Base-by-base conservation (phyloP, 2,113 vertebrate species). In the Poicephalus gulielmi region DNA sequence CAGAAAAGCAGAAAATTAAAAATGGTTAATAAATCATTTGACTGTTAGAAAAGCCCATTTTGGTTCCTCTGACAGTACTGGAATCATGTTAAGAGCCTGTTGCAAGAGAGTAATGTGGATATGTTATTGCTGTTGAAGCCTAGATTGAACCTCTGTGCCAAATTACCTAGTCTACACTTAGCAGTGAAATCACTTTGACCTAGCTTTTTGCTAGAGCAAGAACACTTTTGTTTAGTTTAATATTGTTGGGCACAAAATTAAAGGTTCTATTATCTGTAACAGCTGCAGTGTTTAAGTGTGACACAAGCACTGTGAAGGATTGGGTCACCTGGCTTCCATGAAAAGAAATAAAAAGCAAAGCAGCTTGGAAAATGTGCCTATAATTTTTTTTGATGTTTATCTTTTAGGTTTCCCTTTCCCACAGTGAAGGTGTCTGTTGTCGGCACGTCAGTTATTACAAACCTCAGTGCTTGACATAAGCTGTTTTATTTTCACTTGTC, bases 401-500 rank as follows among this genome's bases (percentile, higher is more conserved):
- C 78, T 90, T 82, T 46, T 41, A 87, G 28, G 49, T 85, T 81
- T 93, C 41, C 2, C 31, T 74, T 91, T 77, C 43, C 47, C 31
- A 73, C 46, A 53, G 57, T 35, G 62, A 82, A 91, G 47, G 74
- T 90, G 53, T 64, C 47, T 87, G 24, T 35, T 88, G 73, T 89
- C 24, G 1, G 47, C 5, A 31, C 30, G 68, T 55, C 71, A 41
- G 55, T 77, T 86, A 77, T 83, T 92, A 52, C 47, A 93, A 95
- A 94, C 33, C 13, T 75, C 55, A 85, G 55, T 68, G 39, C 73
- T 81, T 73, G 43, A 86, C 64, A 86, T 15, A 77, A 87, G 39
- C 83, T 81, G 19, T 49, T 91, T 88, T 94, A 86, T 94, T 95
- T 96, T 94, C 76, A 69, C 82, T 73, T 92, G 49, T 41, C 55